These are phyloP conservation scores for Parapsyche elsis DNA, from an alignment of 1,140 invertebrate species.

Conservation along the genomic window DNA sequence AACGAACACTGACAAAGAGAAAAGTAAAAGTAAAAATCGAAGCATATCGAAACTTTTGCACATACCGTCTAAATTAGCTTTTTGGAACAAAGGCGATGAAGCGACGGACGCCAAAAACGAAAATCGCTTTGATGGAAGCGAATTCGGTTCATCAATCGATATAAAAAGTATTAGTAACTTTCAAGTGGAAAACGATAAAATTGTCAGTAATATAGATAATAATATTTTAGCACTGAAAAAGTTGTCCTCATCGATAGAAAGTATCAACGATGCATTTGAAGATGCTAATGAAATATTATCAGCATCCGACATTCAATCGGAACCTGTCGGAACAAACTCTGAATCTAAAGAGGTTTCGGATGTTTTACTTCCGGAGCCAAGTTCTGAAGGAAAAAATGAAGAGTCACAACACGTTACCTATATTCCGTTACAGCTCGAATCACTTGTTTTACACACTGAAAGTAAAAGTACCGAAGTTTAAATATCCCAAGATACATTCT, in stretches of 20 bases:
- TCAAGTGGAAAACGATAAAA: conserved; percentile 1
- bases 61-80: conserved; percentile 64
- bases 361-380: not conserved
- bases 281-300: conserved; percentile 34
- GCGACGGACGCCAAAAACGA: conserved; percentile 11
- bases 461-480: conserved; percentile 66
- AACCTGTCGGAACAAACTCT: not conserved
- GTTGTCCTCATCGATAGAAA: conserved; percentile 43
- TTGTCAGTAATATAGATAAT: not conserved
- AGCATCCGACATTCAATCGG: not conserved
- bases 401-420: conserved; percentile 10
- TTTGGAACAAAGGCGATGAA: conserved; percentile 64
- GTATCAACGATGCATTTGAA: conserved; percentile 57
- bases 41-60: conserved; percentile 64
- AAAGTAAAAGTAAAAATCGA: conserved; percentile 27
- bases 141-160: conserved; percentile 51
- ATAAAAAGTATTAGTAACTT: conserved; percentile 7
- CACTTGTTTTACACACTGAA: conserved; percentile 45
- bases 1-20: not conserved
- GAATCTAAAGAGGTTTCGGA: not conserved
- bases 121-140: conserved; percentile 11
- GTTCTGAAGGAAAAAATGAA: not conserved
- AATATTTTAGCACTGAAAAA: conserved; percentile 13
- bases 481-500: conserved; percentile 34
- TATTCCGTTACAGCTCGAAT: conserved; percentile 47